These are phyloP conservation scores for Callosobruchus maculatus DNA, from an alignment of 2,888 invertebrate genomes.

Conservation along the genomic window DNA sequence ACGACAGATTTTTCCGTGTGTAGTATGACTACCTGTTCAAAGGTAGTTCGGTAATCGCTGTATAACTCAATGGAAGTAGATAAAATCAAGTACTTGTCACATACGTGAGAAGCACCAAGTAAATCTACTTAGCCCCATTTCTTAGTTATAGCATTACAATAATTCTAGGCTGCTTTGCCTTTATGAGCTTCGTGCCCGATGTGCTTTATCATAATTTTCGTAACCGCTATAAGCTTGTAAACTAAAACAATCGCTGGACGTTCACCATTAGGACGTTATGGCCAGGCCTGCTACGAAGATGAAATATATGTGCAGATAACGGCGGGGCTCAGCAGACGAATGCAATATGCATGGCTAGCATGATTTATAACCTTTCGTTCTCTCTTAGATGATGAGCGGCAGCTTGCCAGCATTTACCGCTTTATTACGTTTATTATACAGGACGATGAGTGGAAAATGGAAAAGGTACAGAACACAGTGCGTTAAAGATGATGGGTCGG, in stretches of 20 bases:
- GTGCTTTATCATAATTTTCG: not conserved
- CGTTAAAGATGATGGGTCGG: too few relatives aligned
- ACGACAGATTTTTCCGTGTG: too few relatives aligned
- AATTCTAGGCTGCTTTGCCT: too few relatives aligned
- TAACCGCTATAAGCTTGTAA: not conserved
- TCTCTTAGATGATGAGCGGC: conserved; percentile 4
- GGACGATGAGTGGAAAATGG: not conserved
- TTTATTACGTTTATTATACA: not conserved
- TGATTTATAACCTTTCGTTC: conserved; percentile 24
- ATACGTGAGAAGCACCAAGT: too few relatives aligned
- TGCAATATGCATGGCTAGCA: conserved; percentile 33
- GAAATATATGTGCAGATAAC: conserved; percentile 16
- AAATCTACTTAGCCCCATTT: too few relatives aligned
- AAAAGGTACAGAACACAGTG: too few relatives aligned
- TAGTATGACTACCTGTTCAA: too few relatives aligned
- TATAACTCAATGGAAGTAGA: too few relatives aligned
- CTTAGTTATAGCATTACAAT: too few relatives aligned
- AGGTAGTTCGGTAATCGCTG: too few relatives aligned
- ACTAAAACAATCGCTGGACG: conserved; percentile 10
- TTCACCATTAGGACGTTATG: conserved; percentile 9
- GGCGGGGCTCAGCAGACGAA: conserved; percentile 18
- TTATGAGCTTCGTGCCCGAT: too few relatives aligned
- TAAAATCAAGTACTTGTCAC: too few relatives aligned
- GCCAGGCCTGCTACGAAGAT: conserved; percentile 5
- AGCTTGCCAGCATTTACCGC: not conserved